Evolutionary conservation across 2,797 vertebrate species (phyloP).

Genomic region (Oreochromis grahami): DNA sequence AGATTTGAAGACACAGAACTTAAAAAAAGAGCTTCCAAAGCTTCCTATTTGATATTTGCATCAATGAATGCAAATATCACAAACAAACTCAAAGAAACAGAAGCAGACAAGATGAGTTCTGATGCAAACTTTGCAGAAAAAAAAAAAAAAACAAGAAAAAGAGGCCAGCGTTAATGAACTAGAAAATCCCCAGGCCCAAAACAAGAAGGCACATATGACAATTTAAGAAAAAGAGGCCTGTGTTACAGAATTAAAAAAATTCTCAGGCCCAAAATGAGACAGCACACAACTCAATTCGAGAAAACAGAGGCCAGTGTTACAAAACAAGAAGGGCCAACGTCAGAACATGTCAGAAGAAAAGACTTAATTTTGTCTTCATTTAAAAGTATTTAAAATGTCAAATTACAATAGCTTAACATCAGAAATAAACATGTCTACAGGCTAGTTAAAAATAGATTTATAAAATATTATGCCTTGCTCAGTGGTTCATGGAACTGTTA

Average conservation of each 20-base stretch:
- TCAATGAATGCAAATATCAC: background rate
- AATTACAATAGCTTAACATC: background rate
- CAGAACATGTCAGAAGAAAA: background rate
- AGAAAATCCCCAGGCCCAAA: background rate
- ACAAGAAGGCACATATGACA: background rate
- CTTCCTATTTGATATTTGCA: no score
- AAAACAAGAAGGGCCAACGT: background rate
- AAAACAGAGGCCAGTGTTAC: background rate
- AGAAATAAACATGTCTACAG: background rate
- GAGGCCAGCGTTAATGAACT: background rate
- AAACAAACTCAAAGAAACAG: background rate
- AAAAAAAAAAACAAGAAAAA: background rate
- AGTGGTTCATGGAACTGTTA: background rate
- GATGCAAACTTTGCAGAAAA: background rate
- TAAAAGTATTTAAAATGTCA: background rate
- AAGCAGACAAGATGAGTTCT: background rate
- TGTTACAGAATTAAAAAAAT: background rate
- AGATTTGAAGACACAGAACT: background rate
- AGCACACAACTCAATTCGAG: background rate
- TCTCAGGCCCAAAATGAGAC: background rate
- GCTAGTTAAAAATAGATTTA: background rate
- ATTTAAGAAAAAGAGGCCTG: background rate
- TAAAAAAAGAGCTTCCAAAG: background rate
- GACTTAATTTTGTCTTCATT: background rate
- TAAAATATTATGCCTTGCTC: background rate